A percentile compares a stretch with the other conserved stretches of the same genome.
phyloP scores from a whole-genome alignment of 2,888 invertebrate genomes.

The Netelia melanura region DNA sequence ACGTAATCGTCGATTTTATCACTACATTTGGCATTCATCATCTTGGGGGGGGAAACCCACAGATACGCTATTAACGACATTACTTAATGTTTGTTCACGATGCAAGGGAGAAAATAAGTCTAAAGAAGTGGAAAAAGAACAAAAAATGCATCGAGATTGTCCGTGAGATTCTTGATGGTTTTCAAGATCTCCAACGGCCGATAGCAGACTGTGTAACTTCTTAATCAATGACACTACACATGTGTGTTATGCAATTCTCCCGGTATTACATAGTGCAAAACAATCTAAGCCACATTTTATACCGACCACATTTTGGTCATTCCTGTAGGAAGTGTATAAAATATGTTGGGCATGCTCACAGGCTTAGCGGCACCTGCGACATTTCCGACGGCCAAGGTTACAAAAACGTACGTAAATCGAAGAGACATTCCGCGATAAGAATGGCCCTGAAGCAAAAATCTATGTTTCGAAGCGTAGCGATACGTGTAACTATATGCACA shows the following conservation, averaged over 20 bases:
- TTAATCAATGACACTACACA: background rate
- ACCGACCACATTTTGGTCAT: background rate
- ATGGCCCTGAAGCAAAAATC: background rate
- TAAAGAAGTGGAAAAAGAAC: background rate
- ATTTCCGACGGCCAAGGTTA: constrained; percentile 21
- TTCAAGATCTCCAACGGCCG: constrained; percentile 12
- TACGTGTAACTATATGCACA: constrained; percentile 7
- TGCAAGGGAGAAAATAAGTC: constrained; percentile 6
- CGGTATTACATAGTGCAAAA: background rate
- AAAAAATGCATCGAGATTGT: background rate
- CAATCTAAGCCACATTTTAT: background rate
- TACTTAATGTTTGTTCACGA: background rate
- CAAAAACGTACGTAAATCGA: constrained; percentile 16
- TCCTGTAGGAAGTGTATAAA: background rate
- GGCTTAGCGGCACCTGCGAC: background rate
- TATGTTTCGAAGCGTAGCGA: background rate
- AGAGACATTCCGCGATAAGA: constrained; percentile 1
- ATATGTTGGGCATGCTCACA: background rate
- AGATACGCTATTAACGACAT: background rate
- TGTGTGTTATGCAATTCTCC: constrained; percentile 8
- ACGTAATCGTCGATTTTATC: background rate
- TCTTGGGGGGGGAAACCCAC: background rate
- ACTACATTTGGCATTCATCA: background rate
- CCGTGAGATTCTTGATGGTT: constrained; percentile 30
- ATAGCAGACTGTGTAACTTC: background rate